Evolutionary conservation across 2,888 invertebrate species (phyloP).

Genomic region (Amphipoea lucens): DNA sequence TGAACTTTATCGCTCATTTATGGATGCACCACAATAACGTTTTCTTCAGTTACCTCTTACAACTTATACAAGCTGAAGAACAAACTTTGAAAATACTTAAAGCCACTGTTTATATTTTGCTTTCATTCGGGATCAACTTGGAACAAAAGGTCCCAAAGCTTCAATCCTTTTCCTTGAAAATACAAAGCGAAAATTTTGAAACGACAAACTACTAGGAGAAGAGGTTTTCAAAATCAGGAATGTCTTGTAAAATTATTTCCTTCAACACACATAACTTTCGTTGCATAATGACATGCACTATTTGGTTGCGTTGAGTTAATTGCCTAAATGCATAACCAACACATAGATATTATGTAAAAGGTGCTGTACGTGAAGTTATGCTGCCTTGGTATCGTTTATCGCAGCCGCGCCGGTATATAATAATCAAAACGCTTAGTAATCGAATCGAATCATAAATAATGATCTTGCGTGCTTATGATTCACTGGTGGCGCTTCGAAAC

Average conservation of each 20-base stretch:
- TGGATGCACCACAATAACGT: conserved; percentile 17
- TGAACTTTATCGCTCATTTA: conserved; percentile 7
- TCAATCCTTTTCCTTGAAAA: conserved; percentile 2
- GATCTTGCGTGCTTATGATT: conserved; percentile 56
- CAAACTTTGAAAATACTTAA: conserved; percentile 11
- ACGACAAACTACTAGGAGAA: neutral
- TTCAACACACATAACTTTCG: conserved; percentile 1
- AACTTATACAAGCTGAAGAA: conserved; percentile 25
- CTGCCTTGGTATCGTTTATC: conserved; percentile 46
- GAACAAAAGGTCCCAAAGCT: conserved; percentile 1
- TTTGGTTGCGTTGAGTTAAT: conserved; percentile 18
- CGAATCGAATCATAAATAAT: conserved; percentile 57
- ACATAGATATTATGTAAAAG: conserved; percentile 50
- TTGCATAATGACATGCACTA: conserved; percentile 41
- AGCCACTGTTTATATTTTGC: conserved; percentile 8
- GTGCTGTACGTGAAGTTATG: conserved; percentile 49
- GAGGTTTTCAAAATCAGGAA: conserved; percentile 4
- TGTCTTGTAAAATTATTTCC: conserved; percentile 1
- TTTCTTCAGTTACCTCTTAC: neutral
- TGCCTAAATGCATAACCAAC: conserved; percentile 40
- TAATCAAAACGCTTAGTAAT: conserved; percentile 46
- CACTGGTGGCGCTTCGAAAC: conserved; percentile 55
- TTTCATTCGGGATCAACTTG: conserved; percentile 11
- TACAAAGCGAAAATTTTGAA: neutral
- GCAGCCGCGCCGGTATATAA: conserved; percentile 21